These are phyloP conservation scores for Diadegma fenestrale DNA, from an alignment of 2,888 invertebrate genomes.

Conservation along the genomic window DNA sequence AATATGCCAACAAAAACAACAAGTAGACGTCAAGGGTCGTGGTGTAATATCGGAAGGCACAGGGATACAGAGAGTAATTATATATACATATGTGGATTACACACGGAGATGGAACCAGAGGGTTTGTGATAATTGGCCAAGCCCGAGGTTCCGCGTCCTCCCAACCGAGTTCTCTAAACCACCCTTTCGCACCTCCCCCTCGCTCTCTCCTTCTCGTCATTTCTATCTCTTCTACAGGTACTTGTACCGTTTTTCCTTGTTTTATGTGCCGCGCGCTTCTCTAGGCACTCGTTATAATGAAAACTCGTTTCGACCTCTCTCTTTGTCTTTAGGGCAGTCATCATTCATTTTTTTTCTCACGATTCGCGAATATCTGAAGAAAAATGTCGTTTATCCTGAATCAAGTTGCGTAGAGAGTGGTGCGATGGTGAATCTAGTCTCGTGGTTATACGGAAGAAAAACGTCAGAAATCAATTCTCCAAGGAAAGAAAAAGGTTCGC, in stretches of 20 bases:
- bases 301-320: not conserved
- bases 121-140: constrained; percentile 61
- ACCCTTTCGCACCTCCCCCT: not conserved
- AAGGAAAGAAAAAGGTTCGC: constrained; percentile 7
- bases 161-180: constrained; percentile 35
- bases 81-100: not conserved
- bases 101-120: constrained; percentile 37
- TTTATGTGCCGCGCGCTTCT: not conserved
- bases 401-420: not conserved
- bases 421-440: not conserved
- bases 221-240: constrained; percentile 14
- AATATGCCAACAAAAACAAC: constrained; percentile 35
- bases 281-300: not conserved
- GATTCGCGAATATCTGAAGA: not conserved
- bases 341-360: not conserved
- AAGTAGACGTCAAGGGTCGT: constrained; percentile 39
- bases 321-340: not conserved
- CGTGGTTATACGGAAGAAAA: not conserved
- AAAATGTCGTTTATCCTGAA: not conserved
- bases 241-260: constrained; percentile 2
- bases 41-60: constrained; percentile 5
- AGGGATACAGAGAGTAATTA: constrained; percentile 4
- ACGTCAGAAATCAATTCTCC: constrained; percentile 34
- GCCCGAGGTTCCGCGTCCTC: constrained; percentile 52
- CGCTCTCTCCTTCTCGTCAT: constrained; percentile 1